phyloP scores from a whole-genome alignment of 1,140 invertebrate genomes.

The Vollenhovia emeryi region DNA sequence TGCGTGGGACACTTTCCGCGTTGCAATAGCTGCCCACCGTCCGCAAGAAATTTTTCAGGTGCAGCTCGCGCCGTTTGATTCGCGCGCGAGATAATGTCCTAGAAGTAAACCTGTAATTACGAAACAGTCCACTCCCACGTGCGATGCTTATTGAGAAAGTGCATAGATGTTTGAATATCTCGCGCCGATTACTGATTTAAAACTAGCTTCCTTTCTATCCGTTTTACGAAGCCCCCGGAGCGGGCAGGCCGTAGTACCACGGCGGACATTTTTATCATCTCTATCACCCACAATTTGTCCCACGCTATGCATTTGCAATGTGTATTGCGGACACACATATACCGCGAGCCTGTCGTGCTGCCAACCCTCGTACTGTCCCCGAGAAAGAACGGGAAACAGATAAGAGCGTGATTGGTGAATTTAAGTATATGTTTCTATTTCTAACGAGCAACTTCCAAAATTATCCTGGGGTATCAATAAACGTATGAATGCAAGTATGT shows the following conservation, averaged over 20 bases:
- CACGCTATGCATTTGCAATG: constrained; percentile 26
- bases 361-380: neutral
- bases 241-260: neutral
- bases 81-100: constrained; percentile 29
- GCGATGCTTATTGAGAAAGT: constrained; percentile 43
- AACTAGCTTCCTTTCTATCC: constrained; percentile 13
- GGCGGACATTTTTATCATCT: constrained; percentile 22
- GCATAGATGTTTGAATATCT: constrained; percentile 28
- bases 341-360: neutral
- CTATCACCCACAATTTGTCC: constrained; percentile 41
- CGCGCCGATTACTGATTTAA: constrained; percentile 10
- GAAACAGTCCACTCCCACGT: constrained; percentile 42
- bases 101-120: constrained; percentile 45
- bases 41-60: constrained; percentile 65
- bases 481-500: neutral
- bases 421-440: neutral
- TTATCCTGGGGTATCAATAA: neutral
- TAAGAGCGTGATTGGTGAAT: neutral
- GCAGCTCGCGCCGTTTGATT: constrained; percentile 58
- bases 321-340: neutral
- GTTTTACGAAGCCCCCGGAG: neutral
- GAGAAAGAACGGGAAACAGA: neutral
- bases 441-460: neutral
- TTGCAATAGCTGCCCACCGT: constrained; percentile 64
- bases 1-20: constrained; percentile 68